Evolutionary conservation across 2,888 invertebrate species (phyloP), one percentile per base, ranked within the genome.

Genomic region (Platycnemis pennipes): DNA sequence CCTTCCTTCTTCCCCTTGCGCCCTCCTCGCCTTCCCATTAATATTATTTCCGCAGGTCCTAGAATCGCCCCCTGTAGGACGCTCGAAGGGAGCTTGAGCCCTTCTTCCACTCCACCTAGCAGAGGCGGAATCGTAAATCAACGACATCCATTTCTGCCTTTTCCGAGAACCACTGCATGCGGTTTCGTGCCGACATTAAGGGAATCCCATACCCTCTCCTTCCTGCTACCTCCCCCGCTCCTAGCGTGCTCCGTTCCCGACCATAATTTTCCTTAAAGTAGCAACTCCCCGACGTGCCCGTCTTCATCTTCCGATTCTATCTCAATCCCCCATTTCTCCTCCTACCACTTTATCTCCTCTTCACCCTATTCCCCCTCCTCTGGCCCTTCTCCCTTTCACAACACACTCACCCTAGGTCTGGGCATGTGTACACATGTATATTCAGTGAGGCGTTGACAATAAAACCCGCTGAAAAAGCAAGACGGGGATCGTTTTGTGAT

Each of bases 151-250:
- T 63, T 63, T 63, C n/a, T 63, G 8, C n/a, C n/a, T 26, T 26
- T 63, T 63, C 63, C 63, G 63, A 63, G 63, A 63, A 63, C 63
- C 63, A n/a, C 63, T 63, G 63, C 63, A 63, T 26, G 63, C 63
- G 26, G 63, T 63, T 26, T 63, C 63, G 26, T 63, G 63, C 63
- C 63, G 26, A 63, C 63, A 63, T 63, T 63, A 63, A 63, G 63
- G 63, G 63, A 63, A 26, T 63, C 63, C 26, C 26, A 26, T 19
- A 8, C 53, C 53, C 53, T 7, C 53, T 19, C 1, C 63, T 4
- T 26, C 63, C 63, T 26, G 5, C 22, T 22, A 22, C 63, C 63
- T 16, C n/a, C 56, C 11, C 7, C 63, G 2, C 26, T 26, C 3
- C 63, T 26, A n/a, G n/a, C n/a, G n/a, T n/a, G n/a, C 2, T 26